Base-by-base conservation (phyloP, 2,797 vertebrate genomes). In the Menidia menidia region DNA sequence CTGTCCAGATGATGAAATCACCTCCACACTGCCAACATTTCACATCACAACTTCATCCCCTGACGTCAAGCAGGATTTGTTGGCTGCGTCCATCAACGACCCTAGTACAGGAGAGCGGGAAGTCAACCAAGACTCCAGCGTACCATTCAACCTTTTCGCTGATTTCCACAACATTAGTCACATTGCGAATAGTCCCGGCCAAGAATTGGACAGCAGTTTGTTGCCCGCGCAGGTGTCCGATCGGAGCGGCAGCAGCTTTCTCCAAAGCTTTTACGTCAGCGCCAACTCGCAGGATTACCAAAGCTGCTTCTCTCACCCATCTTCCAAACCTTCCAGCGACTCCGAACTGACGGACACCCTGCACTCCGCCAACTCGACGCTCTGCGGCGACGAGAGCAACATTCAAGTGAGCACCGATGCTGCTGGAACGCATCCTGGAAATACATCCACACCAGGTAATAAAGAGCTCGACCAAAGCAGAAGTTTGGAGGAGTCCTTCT, bases 271-370 rank as follows among this genome's bases (percentile, higher is more conserved):
- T 4, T 85, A 89, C 6, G 60, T 74, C 18, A 93, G 83, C 64
- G 13, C 71, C 0, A 86, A 93, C 66, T 93, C 93, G 0, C 89
- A 94, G 60, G 51, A 83, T 16, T 93, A 93, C 68, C 79, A 90
- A 52, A 89, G 80, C 55, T 92, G 93, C 9, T 64, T 4, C 48
- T 92, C 92, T 48, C 68, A 77, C 2, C 47, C 56, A 84, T 95
- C 83, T 52, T 92, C 79, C 12, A 56, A 67, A 35, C 48, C 6
- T 47, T 74, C 71, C 54, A 35, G 48, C 6, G 2, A 32, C 44
- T 84, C 71, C 0, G 81, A 84, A 30, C 52, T n/a, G 8, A 62
- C 74, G 0, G 25, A 63, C 50, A 75, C 48, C 0, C 61, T 77
- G 0, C 52, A 72, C 47, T 83, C 84, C 2, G 75, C 60, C 0